Evolutionary conservation across 92 coral and sea anemone species (phyloP).

Genomic region (Scolanthus callimorphus): DNA sequence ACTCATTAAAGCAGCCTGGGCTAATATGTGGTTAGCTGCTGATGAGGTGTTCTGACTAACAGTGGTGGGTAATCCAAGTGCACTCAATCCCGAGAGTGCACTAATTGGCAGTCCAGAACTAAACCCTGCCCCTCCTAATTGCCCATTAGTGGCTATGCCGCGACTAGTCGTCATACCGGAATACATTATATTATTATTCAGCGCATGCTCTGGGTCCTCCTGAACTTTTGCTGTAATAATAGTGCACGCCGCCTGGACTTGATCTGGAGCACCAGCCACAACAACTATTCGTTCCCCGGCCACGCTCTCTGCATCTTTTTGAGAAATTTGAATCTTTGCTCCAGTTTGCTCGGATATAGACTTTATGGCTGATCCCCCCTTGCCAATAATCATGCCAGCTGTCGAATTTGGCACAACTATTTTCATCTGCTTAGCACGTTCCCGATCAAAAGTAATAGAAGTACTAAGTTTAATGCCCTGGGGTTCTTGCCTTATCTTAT

Average conservation of each 20-base stretch:
- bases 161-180: conserved; percentile 57
- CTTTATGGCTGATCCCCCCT: conserved; percentile 89
- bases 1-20: conserved; percentile 92
- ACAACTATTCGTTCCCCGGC: conserved; percentile 92
- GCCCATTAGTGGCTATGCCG: conserved; percentile 30
- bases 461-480: conserved; percentile 77
- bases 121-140: conserved; percentile 44
- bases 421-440: conserved; percentile 91
- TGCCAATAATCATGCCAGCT: conserved; percentile 97
- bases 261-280: conserved; percentile 83
- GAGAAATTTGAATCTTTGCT: conserved; percentile 93
- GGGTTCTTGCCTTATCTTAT: conserved; percentile 93
- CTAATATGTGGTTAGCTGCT: conserved; percentile 77
- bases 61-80: conserved; percentile 77
- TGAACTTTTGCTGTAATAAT: conserved; percentile 87
- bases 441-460: conserved; percentile 77
- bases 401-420: conserved; percentile 96
- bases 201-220: conserved; percentile 96
- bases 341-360: conserved; percentile 92
- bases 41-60: conserved; percentile 46
- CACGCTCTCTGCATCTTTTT: conserved; percentile 87
- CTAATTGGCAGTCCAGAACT: conserved; percentile 46
- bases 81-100: conserved; percentile 59
- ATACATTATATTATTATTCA: conserved; percentile 93
- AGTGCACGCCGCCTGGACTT: conserved; percentile 92